Percentiles rank a stretch among this genome's conserved stretches.
These are phyloP conservation scores for Grapholita molesta DNA, from an alignment of 1,140 invertebrate genomes.

Conservation along the genomic window DNA sequence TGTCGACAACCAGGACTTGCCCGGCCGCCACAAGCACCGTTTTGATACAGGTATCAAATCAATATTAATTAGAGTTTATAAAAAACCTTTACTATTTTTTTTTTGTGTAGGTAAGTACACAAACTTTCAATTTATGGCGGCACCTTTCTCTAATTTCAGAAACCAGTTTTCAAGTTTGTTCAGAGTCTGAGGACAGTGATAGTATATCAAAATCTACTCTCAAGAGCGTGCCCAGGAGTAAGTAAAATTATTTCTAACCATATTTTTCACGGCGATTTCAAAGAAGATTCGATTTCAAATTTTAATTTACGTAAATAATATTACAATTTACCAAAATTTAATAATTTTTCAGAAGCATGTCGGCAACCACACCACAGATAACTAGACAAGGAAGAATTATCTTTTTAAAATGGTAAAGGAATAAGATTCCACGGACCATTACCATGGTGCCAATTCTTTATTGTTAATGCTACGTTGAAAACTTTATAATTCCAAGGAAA, in stretches of 20 bases:
- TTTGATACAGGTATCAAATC: conserved; percentile 71
- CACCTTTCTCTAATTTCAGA: conserved; percentile 54
- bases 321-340: neutral
- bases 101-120: no score
- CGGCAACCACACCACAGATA: conserved; percentile 66
- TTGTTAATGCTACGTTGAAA: neutral
- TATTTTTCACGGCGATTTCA: no score
- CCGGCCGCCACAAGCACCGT: conserved; percentile 51
- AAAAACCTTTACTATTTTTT: no score
- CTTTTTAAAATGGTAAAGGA: conserved; percentile 24
- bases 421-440: conserved; percentile 32
- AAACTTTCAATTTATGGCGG: no score
- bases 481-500: neutral
- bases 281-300: no score
- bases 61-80: no score
- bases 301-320: neutral
- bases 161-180: conserved; percentile 76
- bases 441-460: conserved; percentile 20
- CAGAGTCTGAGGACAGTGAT: conserved; percentile 76
- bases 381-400: conserved; percentile 36
- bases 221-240: conserved; percentile 72
- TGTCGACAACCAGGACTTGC: conserved; percentile 79
- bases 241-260: conserved; percentile 32
- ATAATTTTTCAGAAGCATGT: conserved; percentile 54
- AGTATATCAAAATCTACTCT: conserved; percentile 75